Evolutionary conservation across 2,797 vertebrate species (phyloP).

Genomic region (Vipera ursinii): DNA sequence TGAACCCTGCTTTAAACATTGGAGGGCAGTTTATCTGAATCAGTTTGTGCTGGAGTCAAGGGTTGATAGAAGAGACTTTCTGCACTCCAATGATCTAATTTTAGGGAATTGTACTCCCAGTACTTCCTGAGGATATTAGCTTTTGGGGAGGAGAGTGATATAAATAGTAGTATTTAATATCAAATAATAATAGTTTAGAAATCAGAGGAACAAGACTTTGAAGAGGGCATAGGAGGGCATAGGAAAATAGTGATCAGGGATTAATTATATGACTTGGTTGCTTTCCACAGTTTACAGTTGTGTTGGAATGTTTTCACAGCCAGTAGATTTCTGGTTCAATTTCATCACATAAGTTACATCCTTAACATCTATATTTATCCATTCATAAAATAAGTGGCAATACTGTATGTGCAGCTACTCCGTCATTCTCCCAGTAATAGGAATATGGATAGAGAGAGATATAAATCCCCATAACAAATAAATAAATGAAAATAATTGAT

Average conservation of each 20-base stretch:
- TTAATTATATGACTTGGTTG: neutral
- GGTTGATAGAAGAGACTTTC: neutral
- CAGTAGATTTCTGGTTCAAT: neutral
- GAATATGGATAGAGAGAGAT: neutral
- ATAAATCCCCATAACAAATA: neutral
- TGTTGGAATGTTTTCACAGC: neutral
- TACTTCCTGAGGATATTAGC: neutral
- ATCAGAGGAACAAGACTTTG: neutral
- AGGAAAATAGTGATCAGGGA: neutral
- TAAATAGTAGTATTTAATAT: neutral
- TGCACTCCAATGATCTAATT: neutral
- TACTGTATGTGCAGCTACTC: neutral
- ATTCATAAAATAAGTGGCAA: neutral
- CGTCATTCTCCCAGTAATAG: neutral
- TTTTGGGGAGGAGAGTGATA: neutral
- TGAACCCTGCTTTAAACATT: conserved; percentile 29
- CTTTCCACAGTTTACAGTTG: neutral
- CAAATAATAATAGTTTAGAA: neutral
- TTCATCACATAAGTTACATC: neutral
- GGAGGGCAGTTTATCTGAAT: neutral
- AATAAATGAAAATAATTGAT: neutral
- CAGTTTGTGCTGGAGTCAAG: conserved; percentile 3
- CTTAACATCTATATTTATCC: neutral
- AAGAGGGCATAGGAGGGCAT: neutral
- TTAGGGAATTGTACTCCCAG: neutral